These are phyloP conservation scores for Zeuzera pyrina DNA, from an alignment of 2,888 invertebrate genomes.

Conservation along the genomic window DNA sequence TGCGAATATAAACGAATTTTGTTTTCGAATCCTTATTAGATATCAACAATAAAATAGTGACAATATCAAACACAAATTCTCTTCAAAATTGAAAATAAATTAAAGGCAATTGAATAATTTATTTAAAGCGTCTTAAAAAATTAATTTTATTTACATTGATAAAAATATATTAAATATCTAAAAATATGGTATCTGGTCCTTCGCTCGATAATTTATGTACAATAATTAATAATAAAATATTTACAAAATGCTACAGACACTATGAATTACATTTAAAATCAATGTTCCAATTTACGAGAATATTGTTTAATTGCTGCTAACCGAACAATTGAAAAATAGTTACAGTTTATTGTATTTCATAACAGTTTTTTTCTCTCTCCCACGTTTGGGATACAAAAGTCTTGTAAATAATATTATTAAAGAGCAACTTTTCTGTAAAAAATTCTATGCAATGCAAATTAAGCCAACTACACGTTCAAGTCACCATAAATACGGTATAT, in stretches of 20 bases:
- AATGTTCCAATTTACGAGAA: too few species aligned
- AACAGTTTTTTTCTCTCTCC: conserved; percentile 14
- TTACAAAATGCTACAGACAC: conserved; percentile 28
- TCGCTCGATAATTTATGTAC: conserved; percentile 14
- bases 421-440: too few species aligned
- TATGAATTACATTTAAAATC: conserved; percentile 26
- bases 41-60: conserved; percentile 9
- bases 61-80: too few species aligned
- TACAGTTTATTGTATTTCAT: conserved; percentile 2
- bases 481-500: too few species aligned
- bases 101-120: conserved; percentile 33
- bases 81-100: conserved; percentile 27
- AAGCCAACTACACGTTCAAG: too few species aligned
- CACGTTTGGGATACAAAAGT: conserved; percentile 8
- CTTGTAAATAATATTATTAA: too few species aligned
- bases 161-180: conserved; percentile 27
- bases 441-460: too few species aligned
- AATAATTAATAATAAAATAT: conserved; percentile 10
- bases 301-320: not conserved
- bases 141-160: conserved; percentile 20
- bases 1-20: conserved; percentile 33
- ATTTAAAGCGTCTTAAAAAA: conserved; percentile 24
- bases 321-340: conserved; percentile 2
- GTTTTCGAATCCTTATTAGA: conserved; percentile 19
- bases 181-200: conserved; percentile 19